A percentile compares a stretch with the other conserved stretches of the same genome.
phyloP scores from a whole-genome alignment of 2,113 vertebrate genomes.

The Scortum barcoo region DNA sequence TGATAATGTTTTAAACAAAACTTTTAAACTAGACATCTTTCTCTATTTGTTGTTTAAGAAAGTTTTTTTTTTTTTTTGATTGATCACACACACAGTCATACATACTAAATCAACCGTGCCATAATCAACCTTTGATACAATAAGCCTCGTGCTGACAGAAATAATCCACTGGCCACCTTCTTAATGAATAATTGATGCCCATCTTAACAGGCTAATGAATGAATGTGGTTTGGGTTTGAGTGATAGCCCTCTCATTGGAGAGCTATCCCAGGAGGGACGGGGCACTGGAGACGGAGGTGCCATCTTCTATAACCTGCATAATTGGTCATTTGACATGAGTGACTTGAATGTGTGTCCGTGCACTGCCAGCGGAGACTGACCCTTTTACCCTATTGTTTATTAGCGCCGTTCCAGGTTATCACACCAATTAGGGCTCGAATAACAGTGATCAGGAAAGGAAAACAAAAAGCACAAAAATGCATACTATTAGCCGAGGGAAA shows the following conservation, averaged over 20 bases:
- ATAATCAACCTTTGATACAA: constrained; percentile 81
- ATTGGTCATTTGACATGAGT: constrained; percentile 86
- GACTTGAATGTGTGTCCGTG: constrained; percentile 79
- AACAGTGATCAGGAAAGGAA: constrained; percentile 57
- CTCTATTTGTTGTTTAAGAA: not conserved
- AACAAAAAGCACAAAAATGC: constrained; percentile 59
- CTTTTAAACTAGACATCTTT: not conserved
- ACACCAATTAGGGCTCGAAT: constrained; percentile 75
- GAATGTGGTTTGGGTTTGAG: constrained; percentile 84
- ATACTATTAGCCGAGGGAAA: constrained; percentile 37
- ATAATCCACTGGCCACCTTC: constrained; percentile 81
- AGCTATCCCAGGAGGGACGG: constrained; percentile 80
- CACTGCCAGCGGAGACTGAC: constrained; percentile 71
- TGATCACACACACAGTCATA: constrained; percentile 45
- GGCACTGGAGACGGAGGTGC: constrained; percentile 80
- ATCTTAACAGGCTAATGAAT: constrained; percentile 85
- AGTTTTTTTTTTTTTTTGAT: constrained; percentile 5
- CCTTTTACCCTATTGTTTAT: constrained; percentile 79
- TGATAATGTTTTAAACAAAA: constrained; percentile 1
- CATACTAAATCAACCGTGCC: constrained; percentile 61
- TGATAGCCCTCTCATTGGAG: constrained; percentile 82
- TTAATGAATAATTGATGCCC: constrained; percentile 86
- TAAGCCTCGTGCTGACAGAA: constrained; percentile 76
- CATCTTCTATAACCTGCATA: constrained; percentile 84
- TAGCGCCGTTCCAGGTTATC: constrained; percentile 77